A percentile compares a stretch with the other conserved stretches of the same genome.
phyloP scores from a whole-genome alignment of 2,113 vertebrate genomes.

The Reinhardtius hippoglossoides region DNA sequence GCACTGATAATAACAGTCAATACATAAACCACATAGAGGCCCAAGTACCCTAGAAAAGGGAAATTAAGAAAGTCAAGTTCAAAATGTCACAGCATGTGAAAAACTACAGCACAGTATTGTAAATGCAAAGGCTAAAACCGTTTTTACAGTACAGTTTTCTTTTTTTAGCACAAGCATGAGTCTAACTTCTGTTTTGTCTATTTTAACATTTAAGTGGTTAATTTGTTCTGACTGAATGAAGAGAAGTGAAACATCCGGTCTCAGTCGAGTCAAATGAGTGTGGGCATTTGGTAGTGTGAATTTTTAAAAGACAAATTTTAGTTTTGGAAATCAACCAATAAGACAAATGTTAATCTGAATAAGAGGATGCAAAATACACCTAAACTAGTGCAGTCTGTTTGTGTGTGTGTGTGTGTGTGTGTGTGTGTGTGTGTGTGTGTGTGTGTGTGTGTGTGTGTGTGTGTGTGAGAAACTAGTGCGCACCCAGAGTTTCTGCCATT shows the following conservation, averaged over 20 bases:
- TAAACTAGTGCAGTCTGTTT: background rate
- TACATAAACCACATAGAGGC: conserved; percentile 90
- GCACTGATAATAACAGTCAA: conserved; percentile 89
- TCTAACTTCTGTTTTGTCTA: background rate
- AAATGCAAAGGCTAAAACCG: too few species aligned
- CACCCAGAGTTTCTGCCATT: conserved; percentile 88
- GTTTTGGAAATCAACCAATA: too few species aligned
- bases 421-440: too few species aligned
- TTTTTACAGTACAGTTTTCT: background rate
- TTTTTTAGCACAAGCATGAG: background rate
- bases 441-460: background rate
- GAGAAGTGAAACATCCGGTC: too few species aligned
- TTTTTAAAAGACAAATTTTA: too few species aligned
- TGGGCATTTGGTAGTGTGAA: too few species aligned
- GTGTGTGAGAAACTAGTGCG: background rate
- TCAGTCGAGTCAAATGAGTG: too few species aligned
- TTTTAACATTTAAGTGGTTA: too few species aligned
- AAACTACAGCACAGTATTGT: background rate
- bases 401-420: background rate
- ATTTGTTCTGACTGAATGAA: too few species aligned
- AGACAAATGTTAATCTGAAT: too few species aligned
- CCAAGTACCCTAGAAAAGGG: conserved; percentile 85
- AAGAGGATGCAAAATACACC: too few species aligned
- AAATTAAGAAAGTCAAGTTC: background rate
- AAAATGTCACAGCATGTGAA: background rate